phyloP scores from a whole-genome alignment of 2,888 invertebrate genomes.

The Clunio marinus region DNA sequence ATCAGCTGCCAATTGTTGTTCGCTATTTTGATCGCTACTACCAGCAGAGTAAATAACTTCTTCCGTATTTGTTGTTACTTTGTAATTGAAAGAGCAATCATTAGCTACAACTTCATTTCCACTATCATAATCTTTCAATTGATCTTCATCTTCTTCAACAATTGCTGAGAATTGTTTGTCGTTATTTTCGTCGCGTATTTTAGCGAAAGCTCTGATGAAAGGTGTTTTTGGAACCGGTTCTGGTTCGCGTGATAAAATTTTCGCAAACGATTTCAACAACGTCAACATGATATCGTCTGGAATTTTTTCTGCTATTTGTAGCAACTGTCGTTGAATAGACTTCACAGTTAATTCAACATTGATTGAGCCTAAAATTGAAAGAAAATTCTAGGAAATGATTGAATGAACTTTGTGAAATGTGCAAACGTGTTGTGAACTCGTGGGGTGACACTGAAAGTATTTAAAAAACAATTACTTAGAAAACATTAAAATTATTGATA shows the following conservation, averaged over 20 bases:
- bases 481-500: constrained; percentile 23
- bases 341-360: constrained; percentile 26
- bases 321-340: constrained; percentile 28
- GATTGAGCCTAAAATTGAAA: constrained; percentile 35
- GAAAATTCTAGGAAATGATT: neutral
- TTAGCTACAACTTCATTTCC: neutral
- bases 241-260: constrained; percentile 21
- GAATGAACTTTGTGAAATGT: neutral
- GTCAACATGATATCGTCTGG: constrained; percentile 28
- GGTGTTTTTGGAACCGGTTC: constrained; percentile 20
- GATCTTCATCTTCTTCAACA: constrained; percentile 24
- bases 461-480: constrained; percentile 14
- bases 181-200: constrained; percentile 23
- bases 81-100: constrained; percentile 30
- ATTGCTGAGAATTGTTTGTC: constrained; percentile 21
- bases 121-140: neutral
- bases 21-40: too few relatives aligned
- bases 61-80: constrained; percentile 22
- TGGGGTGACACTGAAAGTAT: constrained; percentile 10
- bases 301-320: constrained; percentile 32
- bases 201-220: constrained; percentile 33
- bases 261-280: constrained; percentile 26
- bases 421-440: neutral
- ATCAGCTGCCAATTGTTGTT: too few relatives aligned
- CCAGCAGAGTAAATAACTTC: constrained; percentile 17